Evolutionary conservation across 2,888 invertebrate species (phyloP).

Genomic region (Polymixis lichenea): DNA sequence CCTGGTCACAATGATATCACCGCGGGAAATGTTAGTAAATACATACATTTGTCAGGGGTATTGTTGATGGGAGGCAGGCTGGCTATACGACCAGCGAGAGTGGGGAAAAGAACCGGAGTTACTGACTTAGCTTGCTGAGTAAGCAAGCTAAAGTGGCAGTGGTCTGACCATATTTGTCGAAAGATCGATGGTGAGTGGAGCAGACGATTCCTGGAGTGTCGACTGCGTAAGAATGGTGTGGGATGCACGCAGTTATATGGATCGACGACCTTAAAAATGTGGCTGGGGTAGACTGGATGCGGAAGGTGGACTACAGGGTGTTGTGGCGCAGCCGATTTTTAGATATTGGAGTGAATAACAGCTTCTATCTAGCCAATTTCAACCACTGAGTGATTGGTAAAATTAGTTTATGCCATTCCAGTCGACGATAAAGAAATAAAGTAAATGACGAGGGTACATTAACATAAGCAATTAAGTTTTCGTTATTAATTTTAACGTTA

Average conservation of each 20-base stretch:
- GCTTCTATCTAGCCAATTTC: not conserved
- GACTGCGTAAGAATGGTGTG: not conserved
- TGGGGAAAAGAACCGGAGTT: not conserved
- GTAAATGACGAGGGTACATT: not conserved
- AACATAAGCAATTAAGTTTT: not conserved
- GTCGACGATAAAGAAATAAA: not conserved
- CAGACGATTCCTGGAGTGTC: not conserved
- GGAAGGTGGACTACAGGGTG: not conserved
- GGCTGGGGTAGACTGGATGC: too few species aligned
- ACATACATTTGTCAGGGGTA: conserved; percentile 61
- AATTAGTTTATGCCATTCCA: not conserved
- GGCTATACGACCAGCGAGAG: conserved; percentile 20
- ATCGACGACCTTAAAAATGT: too few species aligned
- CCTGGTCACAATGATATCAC: conserved; percentile 69
- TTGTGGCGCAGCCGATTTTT: not conserved
- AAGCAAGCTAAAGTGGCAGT: not conserved
- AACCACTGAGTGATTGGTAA: not conserved
- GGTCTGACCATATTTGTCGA: not conserved
- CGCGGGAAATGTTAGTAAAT: conserved; percentile 72
- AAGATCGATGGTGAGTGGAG: not conserved
- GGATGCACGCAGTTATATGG: not conserved
- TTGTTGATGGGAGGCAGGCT: conserved; percentile 58
- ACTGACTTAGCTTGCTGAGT: not conserved
- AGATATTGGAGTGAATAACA: not conserved
- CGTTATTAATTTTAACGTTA: not conserved